A percentile compares a stretch with the other conserved stretches of the same genome.
phyloP scores from a whole-genome alignment of 2,797 vertebrate species.

The Myotis findleyi region DNA sequence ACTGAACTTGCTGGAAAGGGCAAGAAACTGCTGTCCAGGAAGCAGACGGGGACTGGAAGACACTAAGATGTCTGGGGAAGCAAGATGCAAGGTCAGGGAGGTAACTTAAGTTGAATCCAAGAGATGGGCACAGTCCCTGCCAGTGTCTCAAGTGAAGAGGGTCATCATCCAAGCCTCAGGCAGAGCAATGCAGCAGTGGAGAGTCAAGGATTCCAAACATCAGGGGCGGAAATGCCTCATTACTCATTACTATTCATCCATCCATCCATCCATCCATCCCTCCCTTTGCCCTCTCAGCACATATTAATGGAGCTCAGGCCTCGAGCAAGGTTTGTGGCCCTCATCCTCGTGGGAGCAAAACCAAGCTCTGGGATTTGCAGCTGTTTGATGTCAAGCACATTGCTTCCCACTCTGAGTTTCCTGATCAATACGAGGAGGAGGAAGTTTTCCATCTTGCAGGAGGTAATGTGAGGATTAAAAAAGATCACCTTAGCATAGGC shows the following conservation, averaged over 20 bases:
- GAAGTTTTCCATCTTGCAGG: not conserved
- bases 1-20: not conserved
- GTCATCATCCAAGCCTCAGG: not conserved
- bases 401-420: not conserved
- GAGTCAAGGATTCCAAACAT: not conserved
- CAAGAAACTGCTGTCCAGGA: not conserved
- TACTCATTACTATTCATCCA: not conserved
- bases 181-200: not conserved
- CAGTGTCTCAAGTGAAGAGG: not conserved
- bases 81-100: not conserved
- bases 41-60: not conserved
- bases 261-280: accelerated
- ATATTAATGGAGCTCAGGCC: not conserved
- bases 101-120: not conserved
- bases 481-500: not conserved
- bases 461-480: not conserved
- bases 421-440: not conserved
- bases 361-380: not conserved
- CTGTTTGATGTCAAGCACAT: not conserved
- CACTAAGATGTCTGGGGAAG: not conserved
- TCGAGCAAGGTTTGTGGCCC: not conserved
- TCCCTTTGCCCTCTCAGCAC: not conserved
- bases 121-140: not conserved
- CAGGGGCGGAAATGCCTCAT: not conserved
- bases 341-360: not conserved